Evolutionary conservation across 1,140 invertebrate species (phyloP).

Genomic region (Drosophila varians): DNA sequence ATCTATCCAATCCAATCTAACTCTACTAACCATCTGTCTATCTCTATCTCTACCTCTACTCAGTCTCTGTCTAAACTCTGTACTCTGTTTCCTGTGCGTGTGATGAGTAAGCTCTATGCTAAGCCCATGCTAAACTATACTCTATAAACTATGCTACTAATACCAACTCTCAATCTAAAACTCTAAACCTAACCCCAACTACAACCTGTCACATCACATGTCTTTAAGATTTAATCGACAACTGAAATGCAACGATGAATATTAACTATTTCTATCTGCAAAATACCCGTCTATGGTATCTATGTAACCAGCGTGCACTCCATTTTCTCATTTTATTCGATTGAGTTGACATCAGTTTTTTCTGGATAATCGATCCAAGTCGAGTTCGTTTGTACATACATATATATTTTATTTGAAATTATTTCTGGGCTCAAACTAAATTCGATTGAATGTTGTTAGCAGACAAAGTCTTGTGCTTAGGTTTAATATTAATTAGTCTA

Average conservation of each 20-base stretch:
- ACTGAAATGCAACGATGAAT: constrained; percentile 53
- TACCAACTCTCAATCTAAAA: constrained; percentile 37
- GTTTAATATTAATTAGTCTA: constrained; percentile 60
- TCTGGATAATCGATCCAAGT: no score
- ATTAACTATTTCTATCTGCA: constrained; percentile 17
- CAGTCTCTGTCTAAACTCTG: constrained; percentile 37
- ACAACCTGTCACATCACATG: constrained; percentile 19
- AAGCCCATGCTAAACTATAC: constrained; percentile 15
- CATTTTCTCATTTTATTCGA: constrained; percentile 44
- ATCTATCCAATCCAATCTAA: constrained; percentile 34
- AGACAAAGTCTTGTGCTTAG: constrained; percentile 43
- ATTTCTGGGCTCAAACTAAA: constrained; percentile 48
- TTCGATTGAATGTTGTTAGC: constrained; percentile 53
- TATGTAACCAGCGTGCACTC: constrained; percentile 42
- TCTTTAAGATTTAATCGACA: constrained; percentile 30
- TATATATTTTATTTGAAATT: constrained; percentile 2
- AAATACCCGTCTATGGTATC: neutral
- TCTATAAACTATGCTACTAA: no score
- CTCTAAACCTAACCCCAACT: constrained; percentile 47
- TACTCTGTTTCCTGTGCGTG: constrained; percentile 68
- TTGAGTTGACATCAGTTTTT: constrained; percentile 3
- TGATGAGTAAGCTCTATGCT: constrained; percentile 38
- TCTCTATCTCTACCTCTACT: constrained; percentile 21
- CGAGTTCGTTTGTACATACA: constrained; percentile 4
- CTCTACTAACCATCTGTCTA: constrained; percentile 56